Conservation (phyloP, 2,797 vertebrate species). For the Limosa lapponica region DNA sequence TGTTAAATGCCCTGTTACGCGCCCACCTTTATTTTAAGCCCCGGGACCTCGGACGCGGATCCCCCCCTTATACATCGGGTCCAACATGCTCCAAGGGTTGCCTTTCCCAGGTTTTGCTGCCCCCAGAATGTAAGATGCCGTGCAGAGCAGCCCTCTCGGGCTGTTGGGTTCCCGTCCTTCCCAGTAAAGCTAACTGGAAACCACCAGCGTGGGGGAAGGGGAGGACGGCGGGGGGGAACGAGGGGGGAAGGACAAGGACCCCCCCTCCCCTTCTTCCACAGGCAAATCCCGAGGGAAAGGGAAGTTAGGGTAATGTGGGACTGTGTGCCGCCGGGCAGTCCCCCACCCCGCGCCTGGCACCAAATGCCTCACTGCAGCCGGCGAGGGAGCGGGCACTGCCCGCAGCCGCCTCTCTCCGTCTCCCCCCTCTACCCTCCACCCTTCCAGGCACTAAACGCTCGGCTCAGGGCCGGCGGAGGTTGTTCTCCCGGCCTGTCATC, state of each 20-base stretch:
- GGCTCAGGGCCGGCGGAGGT: neutral
- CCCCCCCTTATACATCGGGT: accelerated
- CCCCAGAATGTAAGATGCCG: neutral
- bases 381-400: neutral
- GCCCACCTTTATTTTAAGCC: neutral
- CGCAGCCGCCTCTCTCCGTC: neutral
- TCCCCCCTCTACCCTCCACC: neutral
- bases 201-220: neutral
- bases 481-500: neutral
- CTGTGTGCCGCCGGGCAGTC: accelerated
- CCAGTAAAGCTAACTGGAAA: neutral
- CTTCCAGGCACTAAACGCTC: neutral
- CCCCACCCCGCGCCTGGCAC: neutral
- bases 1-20: accelerated
- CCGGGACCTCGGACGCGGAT: neutral
- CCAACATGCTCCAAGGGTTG: accelerated
- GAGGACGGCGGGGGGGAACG: too few species aligned
- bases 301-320: neutral
- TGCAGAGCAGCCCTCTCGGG: neutral
- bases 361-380: neutral
- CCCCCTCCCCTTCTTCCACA: neutral
- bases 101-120: neutral
- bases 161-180: neutral
- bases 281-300: neutral
- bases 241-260: accelerated